Conservation (phyloP, 2,888 invertebrate genomes). For the Drosophila aldrichi region DNA sequence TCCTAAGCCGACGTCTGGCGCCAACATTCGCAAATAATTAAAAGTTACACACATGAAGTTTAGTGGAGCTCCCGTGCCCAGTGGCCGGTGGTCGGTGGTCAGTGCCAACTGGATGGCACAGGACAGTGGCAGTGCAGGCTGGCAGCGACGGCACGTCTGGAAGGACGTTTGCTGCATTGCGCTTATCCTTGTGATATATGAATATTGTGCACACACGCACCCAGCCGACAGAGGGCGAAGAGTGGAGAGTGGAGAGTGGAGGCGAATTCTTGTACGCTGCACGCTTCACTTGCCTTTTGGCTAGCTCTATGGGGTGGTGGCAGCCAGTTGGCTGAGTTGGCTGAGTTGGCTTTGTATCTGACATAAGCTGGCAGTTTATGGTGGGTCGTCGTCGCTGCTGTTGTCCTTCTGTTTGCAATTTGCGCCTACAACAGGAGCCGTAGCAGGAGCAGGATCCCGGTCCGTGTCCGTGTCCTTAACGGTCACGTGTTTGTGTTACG, state of each 20-base stretch:
- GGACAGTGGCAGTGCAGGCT: conserved; percentile 16
- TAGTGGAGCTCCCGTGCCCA: conserved; percentile 39
- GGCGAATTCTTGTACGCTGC: conserved; percentile 51
- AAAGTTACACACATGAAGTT: conserved; percentile 77
- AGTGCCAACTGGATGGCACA: conserved; percentile 47
- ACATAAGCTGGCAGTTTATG: conserved; percentile 80
- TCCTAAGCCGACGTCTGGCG: conserved; percentile 80
- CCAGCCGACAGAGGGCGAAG: conserved; percentile 20
- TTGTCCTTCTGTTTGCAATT: conserved; percentile 81
- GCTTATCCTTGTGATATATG: conserved; percentile 86
- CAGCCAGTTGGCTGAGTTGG: conserved; percentile 33
- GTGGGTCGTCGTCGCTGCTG: conserved; percentile 45
- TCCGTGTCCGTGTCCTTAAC: conserved; percentile 63
- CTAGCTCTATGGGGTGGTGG: conserved; percentile 13
- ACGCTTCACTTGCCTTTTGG: conserved; percentile 63
- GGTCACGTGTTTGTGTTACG: conserved; percentile 81
- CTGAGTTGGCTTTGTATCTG: conserved; percentile 76
- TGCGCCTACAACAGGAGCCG: conserved; percentile 75
- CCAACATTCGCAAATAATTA: conserved; percentile 82
- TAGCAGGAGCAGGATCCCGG: conserved; percentile 11
- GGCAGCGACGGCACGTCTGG: conserved; percentile 75
- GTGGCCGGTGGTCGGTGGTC: conserved; percentile 25
- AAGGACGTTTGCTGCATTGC: conserved; percentile 86
- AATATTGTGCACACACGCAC: conserved; percentile 84
- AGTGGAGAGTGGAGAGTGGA: conserved; percentile 12